Percentiles rank a stretch among this genome's conserved stretches.
Evolutionary conservation across 1,140 invertebrate genomes (phyloP).

Genomic region (Papilio helenus): DNA sequence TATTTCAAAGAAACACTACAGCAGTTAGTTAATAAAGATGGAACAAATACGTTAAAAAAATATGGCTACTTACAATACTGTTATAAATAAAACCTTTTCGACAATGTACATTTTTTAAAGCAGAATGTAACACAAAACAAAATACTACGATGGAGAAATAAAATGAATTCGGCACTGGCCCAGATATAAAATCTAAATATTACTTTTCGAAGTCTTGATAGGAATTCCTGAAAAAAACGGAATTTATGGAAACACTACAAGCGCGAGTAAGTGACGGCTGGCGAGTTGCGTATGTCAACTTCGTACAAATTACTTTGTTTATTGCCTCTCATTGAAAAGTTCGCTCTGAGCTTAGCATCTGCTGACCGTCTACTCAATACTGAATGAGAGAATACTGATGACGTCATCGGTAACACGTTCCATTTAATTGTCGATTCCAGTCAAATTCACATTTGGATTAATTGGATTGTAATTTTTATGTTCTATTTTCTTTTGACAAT

Average conservation of each 20-base stretch:
- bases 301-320: constrained; percentile 57
- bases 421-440: neutral
- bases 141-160: neutral
- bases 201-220: neutral
- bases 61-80: neutral
- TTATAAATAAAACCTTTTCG: neutral
- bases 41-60: neutral
- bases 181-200: no score
- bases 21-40: neutral
- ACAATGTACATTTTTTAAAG: no score
- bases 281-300: constrained; percentile 46
- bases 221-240: constrained; percentile 1
- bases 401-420: neutral
- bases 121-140: no score
- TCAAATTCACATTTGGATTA: neutral
- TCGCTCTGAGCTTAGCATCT: constrained; percentile 34
- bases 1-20: neutral
- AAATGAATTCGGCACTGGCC: neutral
- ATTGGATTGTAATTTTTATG: neutral
- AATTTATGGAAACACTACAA: constrained; percentile 14
- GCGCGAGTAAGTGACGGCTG: constrained; percentile 36
- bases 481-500: neutral
- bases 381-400: constrained; percentile 21
- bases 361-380: neutral
- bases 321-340: constrained; percentile 54